phyloP scores from a whole-genome alignment of 2,797 vertebrate genomes.

The Mycteria americana region DNA sequence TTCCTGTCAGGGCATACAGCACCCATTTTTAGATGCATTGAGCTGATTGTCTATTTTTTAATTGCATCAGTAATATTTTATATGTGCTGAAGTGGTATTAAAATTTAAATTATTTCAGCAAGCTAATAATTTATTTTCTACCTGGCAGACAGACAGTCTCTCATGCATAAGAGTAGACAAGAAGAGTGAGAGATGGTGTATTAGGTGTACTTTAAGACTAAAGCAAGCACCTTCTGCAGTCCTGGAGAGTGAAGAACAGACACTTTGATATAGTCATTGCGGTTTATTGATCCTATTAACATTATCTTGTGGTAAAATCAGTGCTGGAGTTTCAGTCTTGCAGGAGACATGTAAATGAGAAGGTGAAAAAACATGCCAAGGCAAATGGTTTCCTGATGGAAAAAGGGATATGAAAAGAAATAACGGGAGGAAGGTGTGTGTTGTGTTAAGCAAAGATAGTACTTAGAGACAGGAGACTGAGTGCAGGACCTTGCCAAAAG shows the following conservation, averaged over 20 bases:
- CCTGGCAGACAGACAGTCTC: constrained; percentile 47
- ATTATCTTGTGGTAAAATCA: constrained; percentile 76
- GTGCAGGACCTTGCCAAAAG: background rate
- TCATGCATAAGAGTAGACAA: background rate
- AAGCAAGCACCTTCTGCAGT: constrained; percentile 57
- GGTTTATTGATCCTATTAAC: constrained; percentile 81
- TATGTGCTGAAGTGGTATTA: constrained; percentile 60
- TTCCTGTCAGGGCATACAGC: background rate
- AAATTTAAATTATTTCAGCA: constrained; percentile 58
- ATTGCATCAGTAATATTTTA: constrained; percentile 72
- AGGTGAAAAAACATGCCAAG: constrained; percentile 67
- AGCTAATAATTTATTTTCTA: constrained; percentile 51
- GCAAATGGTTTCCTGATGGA: constrained; percentile 68
- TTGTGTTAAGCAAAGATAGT: background rate
- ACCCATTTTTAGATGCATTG: constrained; percentile 15
- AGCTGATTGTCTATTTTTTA: constrained; percentile 51
- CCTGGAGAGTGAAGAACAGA: constrained; percentile 57
- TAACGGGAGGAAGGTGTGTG: background rate
- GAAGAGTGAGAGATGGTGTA: background rate
- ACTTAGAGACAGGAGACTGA: background rate
- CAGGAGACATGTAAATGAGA: constrained; percentile 73
- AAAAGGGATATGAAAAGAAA: constrained; percentile 46
- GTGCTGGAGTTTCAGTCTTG: constrained; percentile 72
- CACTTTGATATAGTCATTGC: constrained; percentile 69
- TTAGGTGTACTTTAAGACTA: background rate